Evolutionary conservation across 2,888 invertebrate genomes (phyloP), one percentile per base, ranked within the genome.

Genomic region (Tenthredo livida): DNA sequence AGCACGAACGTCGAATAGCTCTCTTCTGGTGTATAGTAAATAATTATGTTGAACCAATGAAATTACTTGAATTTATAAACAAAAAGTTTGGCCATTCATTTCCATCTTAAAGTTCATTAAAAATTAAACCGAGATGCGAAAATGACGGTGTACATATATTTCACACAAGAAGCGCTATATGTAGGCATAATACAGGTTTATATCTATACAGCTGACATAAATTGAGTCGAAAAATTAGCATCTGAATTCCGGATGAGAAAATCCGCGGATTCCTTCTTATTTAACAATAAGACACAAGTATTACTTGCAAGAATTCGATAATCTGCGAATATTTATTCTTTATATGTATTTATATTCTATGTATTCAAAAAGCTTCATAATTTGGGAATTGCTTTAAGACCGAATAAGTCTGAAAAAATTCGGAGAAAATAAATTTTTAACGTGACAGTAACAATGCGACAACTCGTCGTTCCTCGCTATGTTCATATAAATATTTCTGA

Each of bases 41-140:
- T 73, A 73, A 73, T 73, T 40, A 43, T 43, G 29, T 73, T 73
- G 5, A 21, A 25, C 9, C 3, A 43, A 43, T 43, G 43, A 73
- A 43, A 43, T 43, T 43, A 43, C 73, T 43, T 73, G 12, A 73
- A 73, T 43, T 73, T 73, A 73, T 73, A 9, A 70, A 43, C 73
- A n/a, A 73, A 73, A 73, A 73, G 25, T 73, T 73, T 73, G 73
- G 73, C 73, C 25, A 73, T 73, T 43, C n/a, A 73, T 73, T 43
- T 43, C 73, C 73, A 43, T 43, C 73, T 73, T 21, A 43, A 70
- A 73, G 73, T 73, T 73, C 25, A 43, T 73, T 73, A 73, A 73
- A 73, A 73, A 73, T 73, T 73, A 43, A 73, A 43, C 40, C 21
- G 9, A 29, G 21, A 73, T 43, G 73, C 73, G 40, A 73, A 73